phyloP scores from a whole-genome alignment of 2,797 vertebrate species.

The Sibirionetta formosa region DNA sequence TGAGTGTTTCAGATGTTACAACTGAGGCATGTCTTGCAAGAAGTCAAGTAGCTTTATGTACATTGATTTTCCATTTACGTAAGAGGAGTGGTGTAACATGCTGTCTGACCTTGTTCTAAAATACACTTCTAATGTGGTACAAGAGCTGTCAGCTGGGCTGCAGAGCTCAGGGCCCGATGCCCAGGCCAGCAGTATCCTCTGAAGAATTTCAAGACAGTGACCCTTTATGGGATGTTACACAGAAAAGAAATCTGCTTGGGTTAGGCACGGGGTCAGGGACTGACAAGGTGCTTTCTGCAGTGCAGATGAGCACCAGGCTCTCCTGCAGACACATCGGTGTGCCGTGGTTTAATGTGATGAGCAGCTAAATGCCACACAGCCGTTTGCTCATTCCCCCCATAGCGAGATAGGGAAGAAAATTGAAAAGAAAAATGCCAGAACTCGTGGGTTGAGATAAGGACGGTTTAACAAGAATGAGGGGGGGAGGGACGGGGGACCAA shows the following conservation, averaged over 20 bases:
- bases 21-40: background rate
- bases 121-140: background rate
- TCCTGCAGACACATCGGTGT: fast-evolving
- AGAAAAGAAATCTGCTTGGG: background rate
- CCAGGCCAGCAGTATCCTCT: background rate
- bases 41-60: background rate
- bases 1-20: background rate
- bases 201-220: background rate
- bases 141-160: background rate
- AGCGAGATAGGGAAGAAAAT: too few species aligned
- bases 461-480: too few species aligned
- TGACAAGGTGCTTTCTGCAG: fast-evolving
- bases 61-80: constrained; percentile 6
- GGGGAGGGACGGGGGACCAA: too few species aligned
- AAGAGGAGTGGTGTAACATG: constrained; percentile 13
- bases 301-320: fast-evolving
- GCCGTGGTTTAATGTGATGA: too few species aligned
- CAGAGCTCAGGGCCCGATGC: background rate
- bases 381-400: too few species aligned
- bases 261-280: background rate
- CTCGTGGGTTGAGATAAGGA: too few species aligned
- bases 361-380: too few species aligned
- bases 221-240: background rate
- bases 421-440: too few species aligned
- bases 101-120: background rate